A percentile compares a stretch with the other conserved stretches of the same genome.
These are phyloP conservation scores for Tetramorium alpestre DNA, from an alignment of 1,140 invertebrate genomes.

Conservation along the genomic window DNA sequence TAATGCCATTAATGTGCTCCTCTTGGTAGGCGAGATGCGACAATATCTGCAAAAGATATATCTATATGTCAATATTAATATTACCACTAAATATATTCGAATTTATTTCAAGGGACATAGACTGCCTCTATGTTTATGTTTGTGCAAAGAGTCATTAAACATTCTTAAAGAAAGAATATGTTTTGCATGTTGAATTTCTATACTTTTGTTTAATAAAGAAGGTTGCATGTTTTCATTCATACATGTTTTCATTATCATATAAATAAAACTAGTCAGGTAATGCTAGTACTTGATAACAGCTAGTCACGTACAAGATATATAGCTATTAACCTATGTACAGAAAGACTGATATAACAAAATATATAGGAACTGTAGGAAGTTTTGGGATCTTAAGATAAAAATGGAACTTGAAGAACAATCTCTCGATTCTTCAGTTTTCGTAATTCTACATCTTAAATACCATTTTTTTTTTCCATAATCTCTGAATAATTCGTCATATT, in stretches of 20 bases:
- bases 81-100: neutral
- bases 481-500: neutral
- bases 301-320: neutral
- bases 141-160: neutral
- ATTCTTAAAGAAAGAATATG: neutral
- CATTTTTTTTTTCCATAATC: neutral
- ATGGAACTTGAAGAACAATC: neutral
- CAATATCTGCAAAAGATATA: slow-evolving; percentile 86
- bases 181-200: neutral
- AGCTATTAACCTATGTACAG: neutral
- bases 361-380: neutral
- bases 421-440: neutral
- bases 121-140: slow-evolving; percentile 5
- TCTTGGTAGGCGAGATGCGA: slow-evolving; percentile 88
- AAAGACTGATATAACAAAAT: neutral
- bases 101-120: slow-evolving; percentile 12
- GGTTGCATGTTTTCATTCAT: neutral
- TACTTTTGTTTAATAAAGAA: neutral
- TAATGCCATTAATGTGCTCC: slow-evolving; percentile 89
- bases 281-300: neutral
- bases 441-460: neutral
- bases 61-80: slow-evolving; percentile 30
- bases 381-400: neutral
- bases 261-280: neutral
- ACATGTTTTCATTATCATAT: neutral